Evolutionary conservation across 2,797 vertebrate species (phyloP), one percentile per base, ranked within the genome.

Genomic region (Enteromius unitaeniatus): DNA sequence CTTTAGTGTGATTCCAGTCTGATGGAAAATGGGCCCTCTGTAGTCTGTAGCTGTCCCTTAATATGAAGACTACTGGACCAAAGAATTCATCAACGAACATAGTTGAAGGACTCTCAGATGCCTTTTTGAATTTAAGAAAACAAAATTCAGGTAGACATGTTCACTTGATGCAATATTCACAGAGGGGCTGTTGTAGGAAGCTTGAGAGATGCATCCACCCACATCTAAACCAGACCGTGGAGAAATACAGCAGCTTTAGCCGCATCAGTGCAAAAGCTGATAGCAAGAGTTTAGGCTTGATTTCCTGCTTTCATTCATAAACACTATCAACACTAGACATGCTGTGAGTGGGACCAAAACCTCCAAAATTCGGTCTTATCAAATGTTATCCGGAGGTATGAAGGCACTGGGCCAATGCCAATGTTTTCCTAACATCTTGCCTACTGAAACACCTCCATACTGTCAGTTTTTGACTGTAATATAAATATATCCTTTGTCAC

Each of bases 1-100:
- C 82, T 83, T 76, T 62, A 78, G 74, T 70, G 47, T 83, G 73
- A 83, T 78, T 78, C 53, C 28, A 37, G 67, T 69, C 40, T 70
- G 82, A 83, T 83, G 40, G 82, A 83, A 83, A 77, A 83, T 26
- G 28, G 81, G 37, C 31, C 19, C 73, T 69, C 34, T 77, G 81
- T 55, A 70, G 74, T 75, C 72, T 34, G 28, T 72, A 3, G 28
- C 0, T 0, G 42, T 70, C 82, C 14, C 72, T 62, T 83, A 70
- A 78, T 83, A 83, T 78, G 37, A 83, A 83, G 82, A 78, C 23
- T 51, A 70, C 1, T 70, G 51, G 53, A 70, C 37, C 82, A 78
- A 60, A 37, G 21, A 68, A 78, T 60, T 70, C 74, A 78, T 83
- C 75, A 70, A 19, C 72, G 21, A 78, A 78, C 9, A 68, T 9